Percentiles rank a stretch among this genome's conserved stretches.
Conservation (phyloP, 1,140 invertebrate species). For the Drosophila aff. region DNA sequence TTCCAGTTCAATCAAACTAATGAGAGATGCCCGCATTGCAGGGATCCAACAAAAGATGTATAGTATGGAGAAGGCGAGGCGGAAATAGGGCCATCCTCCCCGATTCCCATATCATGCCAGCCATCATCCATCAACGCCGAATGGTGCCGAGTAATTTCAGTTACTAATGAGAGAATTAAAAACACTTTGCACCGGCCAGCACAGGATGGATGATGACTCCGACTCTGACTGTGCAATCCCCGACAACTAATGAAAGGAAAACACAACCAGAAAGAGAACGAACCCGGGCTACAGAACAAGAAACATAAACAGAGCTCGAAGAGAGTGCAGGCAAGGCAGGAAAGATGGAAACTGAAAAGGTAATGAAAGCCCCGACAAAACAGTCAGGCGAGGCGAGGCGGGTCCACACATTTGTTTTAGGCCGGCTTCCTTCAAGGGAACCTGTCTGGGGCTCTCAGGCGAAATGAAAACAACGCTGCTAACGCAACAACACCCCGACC, state of each 20-base stretch:
- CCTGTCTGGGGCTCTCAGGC: conserved; percentile 63
- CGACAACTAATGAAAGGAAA: conserved; percentile 77
- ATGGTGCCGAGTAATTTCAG: conserved; percentile 71
- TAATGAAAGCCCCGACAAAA: conserved; percentile 71
- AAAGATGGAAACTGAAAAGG: conserved; percentile 49
- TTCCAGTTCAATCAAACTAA: conserved; percentile 41
- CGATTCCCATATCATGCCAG: conserved; percentile 25
- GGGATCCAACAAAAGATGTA: conserved; percentile 13
- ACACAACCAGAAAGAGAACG: conserved; percentile 45
- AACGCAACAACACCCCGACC: conserved; percentile 38
- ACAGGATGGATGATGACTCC: conserved; percentile 39
- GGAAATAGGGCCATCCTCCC: conserved; percentile 31
- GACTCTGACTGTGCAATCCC: conserved; percentile 47
- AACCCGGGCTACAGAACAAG: conserved; percentile 2
- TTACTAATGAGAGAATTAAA: conserved; percentile 83
- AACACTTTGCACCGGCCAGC: conserved; percentile 66
- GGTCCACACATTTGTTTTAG: conserved; percentile 74
- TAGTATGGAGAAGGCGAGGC: not conserved
- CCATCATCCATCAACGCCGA: conserved; percentile 43
- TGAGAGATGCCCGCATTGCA: conserved; percentile 34
- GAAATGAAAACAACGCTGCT: conserved; percentile 57
- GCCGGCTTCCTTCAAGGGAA: conserved; percentile 46
- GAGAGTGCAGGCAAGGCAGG: conserved; percentile 13
- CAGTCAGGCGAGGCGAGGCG: conserved; percentile 15
- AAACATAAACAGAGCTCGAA: conserved; percentile 8